Percentiles rank a stretch among this genome's conserved stretches.
phyloP scores from a whole-genome alignment of 2,888 invertebrate species.

The Pheosia gnoma region DNA sequence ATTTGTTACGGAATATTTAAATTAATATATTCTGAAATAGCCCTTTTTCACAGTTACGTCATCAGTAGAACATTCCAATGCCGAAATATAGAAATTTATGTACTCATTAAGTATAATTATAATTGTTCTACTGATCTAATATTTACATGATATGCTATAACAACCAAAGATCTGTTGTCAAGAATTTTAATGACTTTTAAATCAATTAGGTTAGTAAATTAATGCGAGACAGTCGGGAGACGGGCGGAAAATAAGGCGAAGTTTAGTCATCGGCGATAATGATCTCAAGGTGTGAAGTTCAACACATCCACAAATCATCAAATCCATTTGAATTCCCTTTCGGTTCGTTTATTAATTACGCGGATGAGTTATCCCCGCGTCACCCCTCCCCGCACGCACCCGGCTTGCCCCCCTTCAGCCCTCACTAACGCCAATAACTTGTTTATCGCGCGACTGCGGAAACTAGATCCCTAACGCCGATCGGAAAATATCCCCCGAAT shows the following conservation, averaged over 20 bases:
- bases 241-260: constrained; percentile 10
- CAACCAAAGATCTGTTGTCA: constrained; percentile 12
- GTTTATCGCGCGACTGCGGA: constrained; percentile 74
- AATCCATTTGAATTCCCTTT: constrained; percentile 63
- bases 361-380: constrained; percentile 53
- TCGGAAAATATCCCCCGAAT: constrained; percentile 71
- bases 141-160: constrained; percentile 9
- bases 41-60: constrained; percentile 7
- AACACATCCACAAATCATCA: constrained; percentile 64
- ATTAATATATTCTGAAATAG: constrained; percentile 8
- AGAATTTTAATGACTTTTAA: constrained; percentile 26
- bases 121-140: constrained; percentile 17
- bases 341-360: constrained; percentile 76
- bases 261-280: constrained; percentile 27
- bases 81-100: constrained; percentile 13
- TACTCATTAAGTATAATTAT: constrained; percentile 19
- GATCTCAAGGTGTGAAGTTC: constrained; percentile 35
- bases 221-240: constrained; percentile 6
- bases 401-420: constrained; percentile 37
- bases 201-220: constrained; percentile 25
- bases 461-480: constrained; percentile 73
- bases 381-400: constrained; percentile 29
- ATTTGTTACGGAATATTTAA: constrained; percentile 8
- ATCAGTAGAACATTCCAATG: constrained; percentile 10
- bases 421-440: constrained; percentile 71